A percentile compares a stretch with the other conserved stretches of the same genome.
Conservation (phyloP, 2,888 invertebrate species). For the Calephelis perditalis region DNA sequence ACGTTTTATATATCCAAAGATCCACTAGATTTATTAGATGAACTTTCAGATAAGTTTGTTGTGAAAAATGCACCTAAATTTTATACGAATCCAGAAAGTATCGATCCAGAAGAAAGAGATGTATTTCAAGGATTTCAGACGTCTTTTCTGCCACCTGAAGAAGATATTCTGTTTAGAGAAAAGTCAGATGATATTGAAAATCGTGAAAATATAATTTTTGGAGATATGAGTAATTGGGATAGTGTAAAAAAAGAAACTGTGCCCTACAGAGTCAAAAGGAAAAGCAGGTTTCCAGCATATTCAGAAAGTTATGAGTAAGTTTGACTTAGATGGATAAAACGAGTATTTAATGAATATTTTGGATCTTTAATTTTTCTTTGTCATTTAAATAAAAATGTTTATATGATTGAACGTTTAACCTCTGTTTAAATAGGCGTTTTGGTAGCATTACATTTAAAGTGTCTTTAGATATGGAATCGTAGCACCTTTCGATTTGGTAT, state of each 20-base stretch:
- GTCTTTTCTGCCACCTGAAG: constrained; percentile 79
- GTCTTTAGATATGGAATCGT: no score
- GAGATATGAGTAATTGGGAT: constrained; percentile 52
- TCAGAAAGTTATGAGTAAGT: constrained; percentile 57
- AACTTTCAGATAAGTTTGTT: constrained; percentile 56
- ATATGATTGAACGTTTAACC: no score
- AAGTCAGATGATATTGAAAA: constrained; percentile 36
- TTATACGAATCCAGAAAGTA: constrained; percentile 54
- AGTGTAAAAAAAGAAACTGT: constrained; percentile 33
- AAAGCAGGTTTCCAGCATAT: constrained; percentile 47
- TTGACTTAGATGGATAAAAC: background rate
- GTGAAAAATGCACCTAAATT: constrained; percentile 55
- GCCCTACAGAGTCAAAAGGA: constrained; percentile 55
- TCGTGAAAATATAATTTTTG: constrained; percentile 47
- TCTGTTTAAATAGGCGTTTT: no score
- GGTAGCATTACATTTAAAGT: no score
- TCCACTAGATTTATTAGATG: constrained; percentile 46
- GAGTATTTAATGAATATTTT: no score
- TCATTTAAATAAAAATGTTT: no score
- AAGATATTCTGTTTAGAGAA: constrained; percentile 58
- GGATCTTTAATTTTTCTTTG: no score
- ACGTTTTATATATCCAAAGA: constrained; percentile 46
- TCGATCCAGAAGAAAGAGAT: constrained; percentile 76
- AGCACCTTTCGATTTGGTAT: no score
- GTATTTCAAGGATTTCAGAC: constrained; percentile 80